These are phyloP conservation scores for Anabacerthia variegaticeps DNA, from an alignment of 2,797 vertebrate genomes.

Conservation along the genomic window DNA sequence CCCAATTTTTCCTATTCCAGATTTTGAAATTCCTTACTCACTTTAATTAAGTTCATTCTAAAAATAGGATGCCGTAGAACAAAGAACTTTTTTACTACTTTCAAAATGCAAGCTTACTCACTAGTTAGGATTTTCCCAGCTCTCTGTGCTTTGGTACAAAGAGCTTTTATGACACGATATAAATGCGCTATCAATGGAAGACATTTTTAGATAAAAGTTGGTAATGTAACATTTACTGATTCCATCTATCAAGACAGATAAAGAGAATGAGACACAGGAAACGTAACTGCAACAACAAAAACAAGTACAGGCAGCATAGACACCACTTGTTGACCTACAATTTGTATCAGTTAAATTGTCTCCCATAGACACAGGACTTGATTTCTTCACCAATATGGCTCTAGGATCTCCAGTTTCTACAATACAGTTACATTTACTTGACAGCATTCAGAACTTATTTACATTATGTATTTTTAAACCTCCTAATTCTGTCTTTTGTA, in stretches of 20 bases:
- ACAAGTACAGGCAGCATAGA: neutral
- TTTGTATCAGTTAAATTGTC: neutral
- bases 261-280: constrained; percentile 24
- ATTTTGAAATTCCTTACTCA: constrained; percentile 63
- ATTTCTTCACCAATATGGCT: neutral
- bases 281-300: neutral
- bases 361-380: neutral
- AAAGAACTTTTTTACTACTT: constrained; percentile 70
- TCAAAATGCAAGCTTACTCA: constrained; percentile 70
- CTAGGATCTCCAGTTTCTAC: constrained; percentile 17
- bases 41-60: constrained; percentile 72
- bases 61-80: constrained; percentile 68
- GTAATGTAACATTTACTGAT: constrained; percentile 64
- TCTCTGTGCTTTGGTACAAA: constrained; percentile 52
- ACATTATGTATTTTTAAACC: neutral
- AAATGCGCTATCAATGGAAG: constrained; percentile 61
- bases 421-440: neutral
- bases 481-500: neutral
- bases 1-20: constrained; percentile 58
- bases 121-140: constrained; percentile 62
- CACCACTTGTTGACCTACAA: neutral
- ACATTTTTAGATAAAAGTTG: constrained; percentile 70
- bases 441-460: constrained; percentile 28
- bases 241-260: constrained; percentile 58
- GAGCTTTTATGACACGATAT: constrained; percentile 51